Evolutionary conservation across 2,113 vertebrate species (phyloP).

Genomic region (Phrynosoma blainvillii): DNA sequence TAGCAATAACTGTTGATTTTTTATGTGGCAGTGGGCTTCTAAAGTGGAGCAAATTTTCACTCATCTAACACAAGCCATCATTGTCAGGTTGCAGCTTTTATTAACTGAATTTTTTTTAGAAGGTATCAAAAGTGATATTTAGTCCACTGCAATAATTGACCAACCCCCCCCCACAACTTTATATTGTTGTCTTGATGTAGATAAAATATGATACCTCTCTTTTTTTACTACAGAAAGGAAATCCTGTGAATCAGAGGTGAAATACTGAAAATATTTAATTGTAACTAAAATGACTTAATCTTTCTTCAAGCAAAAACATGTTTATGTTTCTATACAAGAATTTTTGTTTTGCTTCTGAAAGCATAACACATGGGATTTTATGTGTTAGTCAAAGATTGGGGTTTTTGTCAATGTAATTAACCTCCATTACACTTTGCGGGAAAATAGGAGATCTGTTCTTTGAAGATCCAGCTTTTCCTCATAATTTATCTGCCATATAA

Average conservation of each 20-base stretch:
- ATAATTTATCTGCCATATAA: slow-evolving; percentile 16
- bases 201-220: not conserved
- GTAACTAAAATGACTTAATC: not conserved
- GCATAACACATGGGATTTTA: not conserved
- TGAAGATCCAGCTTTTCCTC: slow-evolving; percentile 33
- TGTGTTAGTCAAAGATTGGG: not conserved
- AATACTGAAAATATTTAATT: not conserved
- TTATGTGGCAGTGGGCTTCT: too few species aligned
- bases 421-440: slow-evolving; percentile 21
- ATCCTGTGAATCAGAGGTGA: not conserved
- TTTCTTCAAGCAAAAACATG: not conserved
- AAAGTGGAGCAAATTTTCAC: too few species aligned
- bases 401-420: not conserved
- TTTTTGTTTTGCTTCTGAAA: accelerated
- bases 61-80: too few species aligned
- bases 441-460: slow-evolving; percentile 15
- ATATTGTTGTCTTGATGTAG: not conserved
- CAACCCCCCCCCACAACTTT: too few species aligned
- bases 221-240: not conserved
- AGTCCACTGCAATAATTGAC: too few species aligned
- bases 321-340: not conserved
- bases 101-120: too few species aligned
- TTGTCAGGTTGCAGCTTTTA: too few species aligned
- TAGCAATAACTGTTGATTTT: too few species aligned
- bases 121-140: too few species aligned